Evolutionary conservation across 2,113 vertebrate genomes (phyloP), one percentile per base, ranked within the genome.

Genomic region (Tetraodon nigroviridis): DNA sequence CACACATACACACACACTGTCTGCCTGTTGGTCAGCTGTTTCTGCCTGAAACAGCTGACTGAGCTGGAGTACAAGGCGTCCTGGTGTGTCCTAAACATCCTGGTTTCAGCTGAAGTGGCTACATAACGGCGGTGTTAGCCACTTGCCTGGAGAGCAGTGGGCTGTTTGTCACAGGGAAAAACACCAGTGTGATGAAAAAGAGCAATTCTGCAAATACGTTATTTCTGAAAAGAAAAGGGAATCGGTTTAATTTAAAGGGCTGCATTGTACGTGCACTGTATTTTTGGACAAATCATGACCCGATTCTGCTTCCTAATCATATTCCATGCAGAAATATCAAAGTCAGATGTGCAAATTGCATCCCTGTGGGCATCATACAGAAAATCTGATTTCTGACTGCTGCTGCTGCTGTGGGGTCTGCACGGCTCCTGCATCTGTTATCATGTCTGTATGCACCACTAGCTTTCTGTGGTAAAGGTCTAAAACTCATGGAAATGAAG

Each of bases 61-160:
- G 32, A 58, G 67, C 75, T 75, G 52, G 70, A 70, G 73, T 69
- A 69, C 63, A 63, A 37, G 53, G 56, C 52, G 50, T 59, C 61
- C 62, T 64, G 59, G 24, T 29, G 48, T 67, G 68, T 77, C 71
- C 78, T 74, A 32, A 81, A 67, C 62, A 56, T 65, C 61, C 75
- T 64, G 73, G 56, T 71, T 81, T 64, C 21, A 64, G 73, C 64
- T 79, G 62, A 78, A 83, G 79, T 73, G 67, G 64, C 71, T 68
- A 0, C 46, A 37, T 70, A 42, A 63, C 67, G 64, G 27, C 18
- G 49, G 61, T 29, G 66, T 71, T 79, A 68, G 18, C 56, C 55
- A 67, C 75, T 73, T 56, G 72, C 73, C 64, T 77, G 61, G 17
- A 71, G 64, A 68, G 59, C 27, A 64, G 4, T 2, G 37, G 55